Conservation (phyloP, 2,797 vertebrate species). For the Erpetoichthys calabaricus region DNA sequence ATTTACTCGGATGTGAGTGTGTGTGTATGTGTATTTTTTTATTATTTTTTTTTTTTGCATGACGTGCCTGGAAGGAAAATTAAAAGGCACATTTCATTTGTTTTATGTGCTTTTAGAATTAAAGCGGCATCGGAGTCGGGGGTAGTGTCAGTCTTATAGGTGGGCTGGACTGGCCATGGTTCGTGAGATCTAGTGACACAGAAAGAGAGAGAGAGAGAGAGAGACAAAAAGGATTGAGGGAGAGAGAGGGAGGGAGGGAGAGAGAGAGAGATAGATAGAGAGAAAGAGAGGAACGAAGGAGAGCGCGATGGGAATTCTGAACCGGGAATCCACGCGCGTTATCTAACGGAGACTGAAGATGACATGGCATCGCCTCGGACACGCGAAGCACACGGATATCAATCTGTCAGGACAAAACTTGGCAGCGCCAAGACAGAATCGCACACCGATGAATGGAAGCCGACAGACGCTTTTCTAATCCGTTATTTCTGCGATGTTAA, state of each 20-base stretch:
- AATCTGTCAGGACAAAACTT: too few species aligned
- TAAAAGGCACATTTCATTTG: constrained; percentile 28
- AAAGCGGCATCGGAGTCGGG: constrained; percentile 44
- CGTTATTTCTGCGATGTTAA: too few species aligned
- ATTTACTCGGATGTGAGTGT: constrained; percentile 19
- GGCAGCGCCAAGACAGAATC: too few species aligned
- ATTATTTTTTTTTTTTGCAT: constrained; percentile 54
- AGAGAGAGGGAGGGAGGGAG: background rate
- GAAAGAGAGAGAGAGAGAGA: constrained; percentile 27
- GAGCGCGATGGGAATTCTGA: constrained; percentile 30
- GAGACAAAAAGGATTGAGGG: background rate
- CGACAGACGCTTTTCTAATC: too few species aligned
- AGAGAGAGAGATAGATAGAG: constrained; percentile 2
- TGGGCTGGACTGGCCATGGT: constrained; percentile 49
- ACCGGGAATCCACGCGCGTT: too few species aligned
- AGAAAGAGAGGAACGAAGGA: constrained; percentile 29
- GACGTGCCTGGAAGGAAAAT: constrained; percentile 51
- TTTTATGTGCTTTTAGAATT: constrained; percentile 56
- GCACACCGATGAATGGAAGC: too few species aligned
- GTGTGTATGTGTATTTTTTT: too few species aligned
- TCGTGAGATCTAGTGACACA: constrained; percentile 48
- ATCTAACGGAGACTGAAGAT: too few species aligned
- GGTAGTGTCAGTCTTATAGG: constrained; percentile 51
- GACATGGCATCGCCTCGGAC: too few species aligned
- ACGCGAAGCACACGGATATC: too few species aligned